A percentile compares a stretch with the other conserved stretches of the same genome.
Conservation (phyloP, 2,888 invertebrate genomes). For the Odontocolon sp. region DNA sequence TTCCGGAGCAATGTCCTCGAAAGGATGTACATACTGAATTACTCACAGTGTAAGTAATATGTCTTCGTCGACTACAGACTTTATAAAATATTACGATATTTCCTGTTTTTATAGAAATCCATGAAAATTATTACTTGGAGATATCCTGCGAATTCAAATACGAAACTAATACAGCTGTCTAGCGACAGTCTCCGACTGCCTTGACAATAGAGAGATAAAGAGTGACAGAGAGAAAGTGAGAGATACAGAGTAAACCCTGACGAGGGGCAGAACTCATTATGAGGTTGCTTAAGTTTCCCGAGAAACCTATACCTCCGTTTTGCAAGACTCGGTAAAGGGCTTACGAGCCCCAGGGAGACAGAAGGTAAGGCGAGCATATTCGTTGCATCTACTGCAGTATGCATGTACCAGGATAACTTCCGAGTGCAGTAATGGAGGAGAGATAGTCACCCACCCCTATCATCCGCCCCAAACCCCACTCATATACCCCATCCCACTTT, state of each 20-base stretch:
- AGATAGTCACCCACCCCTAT: constrained; percentile 17
- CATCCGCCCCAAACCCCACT: not conserved
- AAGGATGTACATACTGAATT: not conserved
- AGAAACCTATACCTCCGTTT: constrained; percentile 25
- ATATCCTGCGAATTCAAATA: no score
- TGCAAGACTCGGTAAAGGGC: constrained; percentile 19
- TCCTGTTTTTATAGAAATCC: no score
- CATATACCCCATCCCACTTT: constrained; percentile 14
- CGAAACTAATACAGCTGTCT: no score
- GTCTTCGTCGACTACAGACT: constrained; percentile 1
- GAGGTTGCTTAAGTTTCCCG: constrained; percentile 52
- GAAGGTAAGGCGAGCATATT: constrained; percentile 42
- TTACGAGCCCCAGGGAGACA: constrained; percentile 10
- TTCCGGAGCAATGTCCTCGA: constrained; percentile 18
- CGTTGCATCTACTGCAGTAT: constrained; percentile 37
- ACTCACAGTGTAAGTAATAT: not conserved
- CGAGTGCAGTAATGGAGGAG: constrained; percentile 12
- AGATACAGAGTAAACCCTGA: not conserved
- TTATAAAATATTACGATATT: not conserved
- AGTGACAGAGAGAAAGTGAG: not conserved
- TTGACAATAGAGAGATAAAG: constrained; percentile 1
- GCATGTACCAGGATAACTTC: constrained; percentile 43
- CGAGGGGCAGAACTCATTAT: constrained; percentile 41
- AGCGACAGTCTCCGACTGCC: constrained; percentile 1
- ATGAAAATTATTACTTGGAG: no score